Conservation (phyloP, 2,888 invertebrate genomes). For the Acleris emargana region DNA sequence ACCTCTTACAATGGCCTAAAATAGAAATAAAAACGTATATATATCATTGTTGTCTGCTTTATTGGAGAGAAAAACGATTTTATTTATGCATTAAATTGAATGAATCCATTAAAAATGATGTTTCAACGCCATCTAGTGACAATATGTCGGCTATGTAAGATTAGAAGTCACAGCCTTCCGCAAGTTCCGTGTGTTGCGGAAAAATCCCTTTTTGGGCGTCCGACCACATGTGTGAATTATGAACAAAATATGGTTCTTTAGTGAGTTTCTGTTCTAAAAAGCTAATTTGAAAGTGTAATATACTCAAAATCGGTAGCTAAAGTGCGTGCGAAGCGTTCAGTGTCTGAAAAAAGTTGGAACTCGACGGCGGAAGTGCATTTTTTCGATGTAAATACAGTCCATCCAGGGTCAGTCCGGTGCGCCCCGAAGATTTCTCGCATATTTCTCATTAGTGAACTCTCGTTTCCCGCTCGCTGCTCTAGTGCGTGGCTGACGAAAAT, state of each 20-base stretch:
- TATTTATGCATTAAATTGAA: conserved; percentile 50
- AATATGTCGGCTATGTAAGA: conserved; percentile 72
- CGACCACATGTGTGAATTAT: conserved; percentile 86
- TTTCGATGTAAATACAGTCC: conserved; percentile 82
- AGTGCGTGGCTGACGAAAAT: conserved; percentile 56
- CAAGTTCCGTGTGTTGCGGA: conserved; percentile 84
- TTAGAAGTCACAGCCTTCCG: conserved; percentile 82
- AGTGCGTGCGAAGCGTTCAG: conserved; percentile 66
- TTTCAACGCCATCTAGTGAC: conserved; percentile 72
- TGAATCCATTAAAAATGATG: conserved; percentile 50
- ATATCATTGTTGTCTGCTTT: not conserved
- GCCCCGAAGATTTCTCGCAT: conserved; percentile 69
- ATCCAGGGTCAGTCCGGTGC: conserved; percentile 80
- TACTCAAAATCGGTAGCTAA: conserved; percentile 62
- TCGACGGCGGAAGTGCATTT: conserved; percentile 78
- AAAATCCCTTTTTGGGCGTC: conserved; percentile 88
- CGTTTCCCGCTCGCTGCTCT: conserved; percentile 53
- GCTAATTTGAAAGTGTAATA: conserved; percentile 63
- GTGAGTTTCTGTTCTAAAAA: conserved; percentile 69
- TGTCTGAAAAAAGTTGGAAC: conserved; percentile 69
- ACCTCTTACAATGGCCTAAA: too few species aligned
- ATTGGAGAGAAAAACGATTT: not conserved
- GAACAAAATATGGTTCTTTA: conserved; percentile 79
- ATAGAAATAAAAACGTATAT: not conserved
- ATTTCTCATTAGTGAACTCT: conserved; percentile 60